Evolutionary conservation across 1,140 invertebrate genomes (phyloP).

Genomic region (Augochlora pura): DNA sequence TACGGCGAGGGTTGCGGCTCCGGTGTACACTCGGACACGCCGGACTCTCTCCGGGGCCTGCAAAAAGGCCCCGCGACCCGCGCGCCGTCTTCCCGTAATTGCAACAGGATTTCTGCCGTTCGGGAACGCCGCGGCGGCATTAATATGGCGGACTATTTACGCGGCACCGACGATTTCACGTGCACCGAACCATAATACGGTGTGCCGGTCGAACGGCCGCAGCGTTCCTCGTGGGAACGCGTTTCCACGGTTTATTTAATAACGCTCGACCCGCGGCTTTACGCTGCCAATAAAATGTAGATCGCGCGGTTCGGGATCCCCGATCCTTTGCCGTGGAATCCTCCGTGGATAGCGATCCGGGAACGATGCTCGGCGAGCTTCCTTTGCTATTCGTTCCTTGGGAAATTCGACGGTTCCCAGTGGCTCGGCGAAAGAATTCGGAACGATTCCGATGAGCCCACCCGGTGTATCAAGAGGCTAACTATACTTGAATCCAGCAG

Average conservation of each 20-base stretch:
- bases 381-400: too few species aligned
- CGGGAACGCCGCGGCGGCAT: not conserved
- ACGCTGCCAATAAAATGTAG: conserved; percentile 52
- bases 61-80: too few species aligned
- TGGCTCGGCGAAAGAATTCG: not conserved
- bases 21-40: too few species aligned
- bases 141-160: conserved; percentile 42
- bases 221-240: conserved; percentile 46
- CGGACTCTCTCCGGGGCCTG: too few species aligned
- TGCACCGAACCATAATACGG: conserved; percentile 43
- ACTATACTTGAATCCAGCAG: conserved; percentile 70
- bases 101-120: conserved; percentile 18
- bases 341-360: not conserved
- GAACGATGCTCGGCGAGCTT: not conserved
- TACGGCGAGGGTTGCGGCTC: too few species aligned
- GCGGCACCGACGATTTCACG: conserved; percentile 52
- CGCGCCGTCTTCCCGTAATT: not conserved
- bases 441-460: conserved; percentile 43
- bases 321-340: not conserved
- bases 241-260: conserved; percentile 61
- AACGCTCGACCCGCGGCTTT: conserved; percentile 45
- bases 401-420: too few species aligned
- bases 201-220: conserved; percentile 37
- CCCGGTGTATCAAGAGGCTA: conserved; percentile 70
- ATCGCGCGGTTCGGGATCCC: conserved; percentile 26